Percentiles rank a stretch among this genome's conserved stretches.
phyloP scores from a whole-genome alignment of 1,140 invertebrate genomes.

The Lepidurus apus region DNA sequence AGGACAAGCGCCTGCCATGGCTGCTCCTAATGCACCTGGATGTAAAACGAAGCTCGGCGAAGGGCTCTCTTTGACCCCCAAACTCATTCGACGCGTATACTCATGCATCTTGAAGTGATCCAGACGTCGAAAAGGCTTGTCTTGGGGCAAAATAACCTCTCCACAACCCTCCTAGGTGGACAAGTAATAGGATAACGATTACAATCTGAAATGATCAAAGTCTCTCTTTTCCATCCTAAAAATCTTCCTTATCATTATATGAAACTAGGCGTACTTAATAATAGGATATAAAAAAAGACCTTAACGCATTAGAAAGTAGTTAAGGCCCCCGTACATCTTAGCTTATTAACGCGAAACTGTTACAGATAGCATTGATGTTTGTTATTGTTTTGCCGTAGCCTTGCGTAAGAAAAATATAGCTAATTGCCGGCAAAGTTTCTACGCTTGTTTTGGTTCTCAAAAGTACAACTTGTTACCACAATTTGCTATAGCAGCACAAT shows the following conservation, averaged over 20 bases:
- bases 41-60: neutral
- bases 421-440: too few relatives aligned
- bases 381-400: too few relatives aligned
- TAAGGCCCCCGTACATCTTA: too few relatives aligned
- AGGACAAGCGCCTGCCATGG: neutral
- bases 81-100: conserved; percentile 44
- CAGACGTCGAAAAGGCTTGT: conserved; percentile 75
- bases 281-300: too few relatives aligned
- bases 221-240: neutral
- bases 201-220: neutral
- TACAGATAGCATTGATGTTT: too few relatives aligned
- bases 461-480: too few relatives aligned
- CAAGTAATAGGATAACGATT: conserved; percentile 35
- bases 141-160: conserved; percentile 72
- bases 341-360: too few relatives aligned
- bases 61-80: neutral
- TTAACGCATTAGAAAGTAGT: too few relatives aligned
- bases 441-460: too few relatives aligned
- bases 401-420: too few relatives aligned
- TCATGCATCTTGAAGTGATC: conserved; percentile 89
- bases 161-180: conserved; percentile 68
- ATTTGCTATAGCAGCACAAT: too few relatives aligned
- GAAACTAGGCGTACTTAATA: too few relatives aligned
- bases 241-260: neutral
- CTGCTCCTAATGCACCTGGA: conserved; percentile 19